Evolutionary conservation across 2,888 invertebrate genomes (phyloP), one percentile per base, ranked within the genome.

Genomic region (Crossocerus cetratus): DNA sequence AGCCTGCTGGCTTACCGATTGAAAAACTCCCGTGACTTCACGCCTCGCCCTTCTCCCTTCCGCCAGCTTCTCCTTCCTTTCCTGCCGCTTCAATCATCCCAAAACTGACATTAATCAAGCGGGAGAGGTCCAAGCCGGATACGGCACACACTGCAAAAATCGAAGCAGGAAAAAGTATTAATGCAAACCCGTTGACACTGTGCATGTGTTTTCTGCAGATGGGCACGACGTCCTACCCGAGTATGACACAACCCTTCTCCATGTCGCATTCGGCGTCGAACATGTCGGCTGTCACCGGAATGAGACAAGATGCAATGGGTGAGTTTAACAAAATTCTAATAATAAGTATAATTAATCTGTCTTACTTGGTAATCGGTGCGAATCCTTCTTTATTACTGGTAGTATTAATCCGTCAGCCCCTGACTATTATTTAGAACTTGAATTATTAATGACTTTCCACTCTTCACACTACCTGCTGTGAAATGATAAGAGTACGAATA

Each of bases 171-270:
- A 32, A 3, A 32, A 32, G 11, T 32, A 32, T 32, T 32, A 32
- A 32, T 5, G 32, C 32, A 2, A 4, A 32, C 32, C 32, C 11
- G 11, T 32, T 32, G 32, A 32, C 5, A 32, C 11, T 2, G 32
- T 32, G 5, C 1, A 32, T 32, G 5, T 32, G 8, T 32, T 68
- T 45, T 44, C 93, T 93, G 55, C 94, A 98, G 94, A 98, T 98
- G 98, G 96, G 96, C 69, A 95, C 96, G 58, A 95, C 96, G 87
- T 96, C 97, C 60, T 98, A 98, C 91, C 97, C 97, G 62, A 94
- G 95, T 78, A 98, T 98, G 96, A 96, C 96, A 21, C 98, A 98
- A 90, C 97, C 97, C 59, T 98, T 98, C 92, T 96, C 97, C 75
- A 98, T 98, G 97, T 94, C 97, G 59, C 97, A 98, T 91, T 94